Evolutionary conservation across 2,113 vertebrate species (phyloP), one percentile per base, ranked within the genome.

Genomic region (Numida meleagris): DNA sequence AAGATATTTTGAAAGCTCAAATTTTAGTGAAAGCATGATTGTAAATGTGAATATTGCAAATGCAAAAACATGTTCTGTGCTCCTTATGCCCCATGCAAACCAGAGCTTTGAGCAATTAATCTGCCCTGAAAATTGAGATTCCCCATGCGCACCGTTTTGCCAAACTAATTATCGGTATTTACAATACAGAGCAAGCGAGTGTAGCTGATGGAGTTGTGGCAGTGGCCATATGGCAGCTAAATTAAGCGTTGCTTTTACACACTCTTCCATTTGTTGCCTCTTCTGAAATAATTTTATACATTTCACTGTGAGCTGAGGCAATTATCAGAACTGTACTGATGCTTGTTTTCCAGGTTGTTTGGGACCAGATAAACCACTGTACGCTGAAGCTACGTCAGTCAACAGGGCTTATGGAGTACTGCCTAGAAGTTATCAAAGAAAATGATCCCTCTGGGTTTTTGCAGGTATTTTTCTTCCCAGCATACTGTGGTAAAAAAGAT

Each of bases 321-420:
- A n/a, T 90, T 61, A 51, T 43, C n/a, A 80, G 79, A 85, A 72
- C 45, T 85, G 10, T 80, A 48, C 36, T 61, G 59, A 25, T 90
- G 42, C 65, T 90, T 95, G 55, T 82, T 74, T 61, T 87, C 43
- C 91, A 99, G 99, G 98, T 99, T 97, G 99, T 99, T 40, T 99
- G 99, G 88, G 99, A 99, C 97, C 99, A 99, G 98, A 99, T 99
- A 98, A 99, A 99, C 70, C 99, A 99, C 97, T 99, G 99, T 95
- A 99, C 99, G 3, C 95, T 99, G 98, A 99, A 99, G 97, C 98
- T 99, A 11, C 98, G 99, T n/a, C 99, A 99, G 98, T 99, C 99
- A 72, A 99, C 99, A 0, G 99, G 99, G 31, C 99, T 99, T 94
- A 99, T 99, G 99, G 99, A 99, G 96, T 99, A 98, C 96, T 99